Evolutionary conservation across 2,113 vertebrate genomes (phyloP).

Genomic region (Pongo abelii): DNA sequence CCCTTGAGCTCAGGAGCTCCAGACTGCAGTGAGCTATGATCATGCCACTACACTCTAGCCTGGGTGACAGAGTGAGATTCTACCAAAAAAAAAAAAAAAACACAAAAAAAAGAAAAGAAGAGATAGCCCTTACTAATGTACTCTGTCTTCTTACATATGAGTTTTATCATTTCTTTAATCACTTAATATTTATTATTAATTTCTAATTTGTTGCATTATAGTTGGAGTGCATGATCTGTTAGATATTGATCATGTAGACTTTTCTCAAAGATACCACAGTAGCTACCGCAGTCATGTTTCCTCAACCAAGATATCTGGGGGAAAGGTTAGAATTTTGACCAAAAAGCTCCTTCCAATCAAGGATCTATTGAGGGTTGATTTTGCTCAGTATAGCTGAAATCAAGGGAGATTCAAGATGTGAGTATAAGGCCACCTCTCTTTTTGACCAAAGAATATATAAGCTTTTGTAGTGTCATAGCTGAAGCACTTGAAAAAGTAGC

Average conservation of each 20-base stretch:
- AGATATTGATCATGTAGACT: neutral
- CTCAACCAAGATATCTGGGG: neutral
- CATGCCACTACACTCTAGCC: too few species aligned
- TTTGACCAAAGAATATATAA: neutral
- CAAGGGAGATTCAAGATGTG: neutral
- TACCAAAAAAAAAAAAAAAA: too few species aligned
- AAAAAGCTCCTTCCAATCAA: neutral
- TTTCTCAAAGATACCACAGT: neutral
- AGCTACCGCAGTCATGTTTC: neutral
- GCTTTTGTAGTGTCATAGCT: neutral
- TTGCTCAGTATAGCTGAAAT: neutral
- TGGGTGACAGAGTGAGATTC: too few species aligned
- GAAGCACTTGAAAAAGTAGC: neutral
- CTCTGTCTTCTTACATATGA: neutral
- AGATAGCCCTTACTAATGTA: too few species aligned
- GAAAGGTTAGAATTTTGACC: neutral
- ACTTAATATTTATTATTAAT: neutral
- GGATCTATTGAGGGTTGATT: neutral
- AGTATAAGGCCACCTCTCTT: neutral
- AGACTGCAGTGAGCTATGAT: too few species aligned
- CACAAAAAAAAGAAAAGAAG: too few species aligned
- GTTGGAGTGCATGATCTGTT: neutral
- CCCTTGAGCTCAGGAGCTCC: too few species aligned
- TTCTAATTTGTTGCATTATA: neutral
- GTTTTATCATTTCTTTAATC: neutral